phyloP scores from a whole-genome alignment of 2,113 vertebrate genomes.

The Phyllopteryx taeniolatus region DNA sequence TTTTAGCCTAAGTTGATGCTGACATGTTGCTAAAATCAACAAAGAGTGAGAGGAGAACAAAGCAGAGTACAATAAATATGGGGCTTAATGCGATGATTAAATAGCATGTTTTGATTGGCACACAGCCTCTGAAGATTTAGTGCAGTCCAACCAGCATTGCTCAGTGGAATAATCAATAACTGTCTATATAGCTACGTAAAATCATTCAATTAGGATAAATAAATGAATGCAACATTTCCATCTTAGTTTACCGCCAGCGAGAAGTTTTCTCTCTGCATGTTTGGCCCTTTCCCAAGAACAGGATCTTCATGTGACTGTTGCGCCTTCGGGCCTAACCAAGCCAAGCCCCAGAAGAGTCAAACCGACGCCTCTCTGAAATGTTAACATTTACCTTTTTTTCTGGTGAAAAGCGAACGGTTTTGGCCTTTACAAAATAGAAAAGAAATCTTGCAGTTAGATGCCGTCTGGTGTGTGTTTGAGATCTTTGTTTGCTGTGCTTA shows the following conservation, averaged over 20 bases:
- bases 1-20: background rate
- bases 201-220: slow-evolving; percentile 33
- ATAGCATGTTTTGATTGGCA: slow-evolving; percentile 44
- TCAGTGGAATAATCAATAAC: slow-evolving; percentile 60
- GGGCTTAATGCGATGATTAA: slow-evolving; percentile 45
- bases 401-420: slow-evolving; percentile 14
- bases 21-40: background rate
- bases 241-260: background rate
- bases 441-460: slow-evolving; percentile 5
- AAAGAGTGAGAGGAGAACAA: background rate
- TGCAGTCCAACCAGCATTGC: slow-evolving; percentile 48
- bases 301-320: slow-evolving; percentile 63
- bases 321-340: slow-evolving; percentile 43
- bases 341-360: slow-evolving; percentile 1
- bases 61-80: background rate
- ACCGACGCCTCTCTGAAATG: slow-evolving; percentile 13
- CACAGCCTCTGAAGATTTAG: slow-evolving; percentile 30
- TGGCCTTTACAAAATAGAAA: background rate
- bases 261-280: slow-evolving; percentile 29
- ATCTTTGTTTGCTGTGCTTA: slow-evolving; percentile 25
- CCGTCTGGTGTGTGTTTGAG: background rate
- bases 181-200: slow-evolving; percentile 54
- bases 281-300: slow-evolving; percentile 32
- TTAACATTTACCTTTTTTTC: slow-evolving; percentile 7
- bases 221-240: slow-evolving; percentile 30